Percentiles rank a stretch among this genome's conserved stretches.
phyloP scores from a whole-genome alignment of 2,797 vertebrate species.

The Halcyon leucocephala region DNA sequence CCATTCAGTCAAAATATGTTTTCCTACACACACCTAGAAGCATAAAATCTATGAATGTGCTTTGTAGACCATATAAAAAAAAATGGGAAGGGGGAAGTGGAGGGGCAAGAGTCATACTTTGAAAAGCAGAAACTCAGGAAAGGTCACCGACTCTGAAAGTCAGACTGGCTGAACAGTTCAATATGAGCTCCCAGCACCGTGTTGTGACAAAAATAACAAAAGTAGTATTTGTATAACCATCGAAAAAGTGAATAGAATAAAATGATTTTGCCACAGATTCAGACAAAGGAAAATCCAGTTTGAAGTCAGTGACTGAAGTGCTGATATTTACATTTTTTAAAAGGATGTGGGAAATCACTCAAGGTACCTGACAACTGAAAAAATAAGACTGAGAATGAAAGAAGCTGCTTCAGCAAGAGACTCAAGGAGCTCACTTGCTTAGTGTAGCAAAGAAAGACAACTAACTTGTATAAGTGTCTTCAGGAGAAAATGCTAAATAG shows the following conservation, averaged over 20 bases:
- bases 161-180: not conserved
- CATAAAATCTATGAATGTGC: not conserved
- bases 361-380: not conserved
- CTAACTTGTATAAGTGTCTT: not conserved
- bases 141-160: not conserved
- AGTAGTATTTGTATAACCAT: not conserved
- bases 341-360: not conserved
- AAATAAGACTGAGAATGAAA: not conserved
- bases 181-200: not conserved
- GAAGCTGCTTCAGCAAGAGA: not conserved
- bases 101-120: not conserved
- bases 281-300: not conserved
- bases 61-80: not conserved
- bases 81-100: not conserved
- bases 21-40: not conserved
- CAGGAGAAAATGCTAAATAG: not conserved
- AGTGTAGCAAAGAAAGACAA: not conserved
- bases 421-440: not conserved
- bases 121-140: not conserved
- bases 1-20: not conserved
- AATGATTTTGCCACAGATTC: not conserved
- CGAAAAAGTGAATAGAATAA: not conserved
- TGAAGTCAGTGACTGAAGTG: not conserved
- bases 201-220: not conserved
- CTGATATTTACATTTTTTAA: not conserved